Percentiles rank a stretch among this genome's conserved stretches.
phyloP scores from a whole-genome alignment of 1,140 invertebrate genomes.

The Caenorhabditis tropicalis region DNA sequence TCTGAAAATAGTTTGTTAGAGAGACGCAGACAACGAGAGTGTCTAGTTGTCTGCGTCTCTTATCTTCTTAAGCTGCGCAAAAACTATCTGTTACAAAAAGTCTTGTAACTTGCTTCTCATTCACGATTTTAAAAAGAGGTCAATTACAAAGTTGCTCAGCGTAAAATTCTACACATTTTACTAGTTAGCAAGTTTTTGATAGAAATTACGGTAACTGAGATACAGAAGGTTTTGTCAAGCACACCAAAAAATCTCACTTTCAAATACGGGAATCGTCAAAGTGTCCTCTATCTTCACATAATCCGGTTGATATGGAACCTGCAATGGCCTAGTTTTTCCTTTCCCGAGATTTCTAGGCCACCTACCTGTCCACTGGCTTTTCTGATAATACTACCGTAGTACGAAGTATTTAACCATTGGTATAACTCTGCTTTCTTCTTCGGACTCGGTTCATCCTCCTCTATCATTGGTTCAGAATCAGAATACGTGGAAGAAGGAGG shows the following conservation, averaged over 20 bases:
- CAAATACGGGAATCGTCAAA: not conserved
- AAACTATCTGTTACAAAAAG: too few relatives aligned
- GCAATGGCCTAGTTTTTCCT: too few relatives aligned
- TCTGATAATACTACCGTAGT: constrained; percentile 1
- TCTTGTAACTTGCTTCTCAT: too few relatives aligned
- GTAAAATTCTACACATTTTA: too few relatives aligned
- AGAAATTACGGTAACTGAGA: too few relatives aligned
- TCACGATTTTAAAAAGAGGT: too few relatives aligned
- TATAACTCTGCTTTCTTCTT: constrained; percentile 20
- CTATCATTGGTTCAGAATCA: not conserved
- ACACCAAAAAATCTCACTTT: not conserved
- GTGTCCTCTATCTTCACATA: not conserved
- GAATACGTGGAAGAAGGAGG: not conserved
- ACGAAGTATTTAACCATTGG: constrained; percentile 16
- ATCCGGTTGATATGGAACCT: not conserved
- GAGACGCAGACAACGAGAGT: too few relatives aligned
- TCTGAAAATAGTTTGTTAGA: not conserved
- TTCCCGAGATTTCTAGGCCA: too few relatives aligned
- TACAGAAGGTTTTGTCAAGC: too few relatives aligned
- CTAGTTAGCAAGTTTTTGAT: too few relatives aligned
- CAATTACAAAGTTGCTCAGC: too few relatives aligned
- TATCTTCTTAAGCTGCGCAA: too few relatives aligned
- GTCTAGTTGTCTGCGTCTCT: not conserved
- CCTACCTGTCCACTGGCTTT: not conserved
- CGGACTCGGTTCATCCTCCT: not conserved